Conservation (phyloP, 2,113 vertebrate genomes). For the Hippocampus zosterae region DNA sequence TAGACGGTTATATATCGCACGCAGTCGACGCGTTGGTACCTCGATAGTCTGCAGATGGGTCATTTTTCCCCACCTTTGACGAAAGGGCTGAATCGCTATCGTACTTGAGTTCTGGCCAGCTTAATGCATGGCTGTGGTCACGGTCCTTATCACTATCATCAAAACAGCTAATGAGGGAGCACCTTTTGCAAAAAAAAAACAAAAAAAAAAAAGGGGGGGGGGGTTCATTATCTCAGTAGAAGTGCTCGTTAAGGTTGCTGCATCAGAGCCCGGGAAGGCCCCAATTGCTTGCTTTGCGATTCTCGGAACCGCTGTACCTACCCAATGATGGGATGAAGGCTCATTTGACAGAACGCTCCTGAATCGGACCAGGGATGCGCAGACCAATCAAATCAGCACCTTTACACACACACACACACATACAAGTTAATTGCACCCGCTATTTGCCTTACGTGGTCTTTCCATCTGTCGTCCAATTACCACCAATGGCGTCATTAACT, state of each 20-base stretch:
- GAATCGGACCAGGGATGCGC: conserved; percentile 13
- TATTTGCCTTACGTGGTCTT: conserved; percentile 59
- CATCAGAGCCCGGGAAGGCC: not conserved
- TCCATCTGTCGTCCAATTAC: conserved; percentile 66
- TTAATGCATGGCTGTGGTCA: not conserved
- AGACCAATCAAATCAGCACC: conserved; percentile 34
- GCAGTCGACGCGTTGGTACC: too few relatives aligned
- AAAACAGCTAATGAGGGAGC: not conserved
- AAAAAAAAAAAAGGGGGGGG: not conserved
- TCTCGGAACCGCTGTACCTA: not conserved
- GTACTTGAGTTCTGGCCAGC: too few relatives aligned
- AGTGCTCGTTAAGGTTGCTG: not conserved
- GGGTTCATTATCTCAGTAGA: not conserved
- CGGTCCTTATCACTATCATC: not conserved
- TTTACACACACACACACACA: conserved; percentile 5
- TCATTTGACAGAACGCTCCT: conserved; percentile 24
- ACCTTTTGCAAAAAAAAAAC: not conserved
- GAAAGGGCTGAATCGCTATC: too few relatives aligned
- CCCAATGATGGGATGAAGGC: not conserved
- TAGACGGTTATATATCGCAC: too few relatives aligned
- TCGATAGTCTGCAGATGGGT: too few relatives aligned
- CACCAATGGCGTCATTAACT: conserved; percentile 52
- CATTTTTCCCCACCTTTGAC: too few relatives aligned
- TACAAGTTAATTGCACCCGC: conserved; percentile 51
- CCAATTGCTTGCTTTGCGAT: not conserved